phyloP scores from a whole-genome alignment of 2,888 invertebrate species.

The Drosophila longiperda region DNA sequence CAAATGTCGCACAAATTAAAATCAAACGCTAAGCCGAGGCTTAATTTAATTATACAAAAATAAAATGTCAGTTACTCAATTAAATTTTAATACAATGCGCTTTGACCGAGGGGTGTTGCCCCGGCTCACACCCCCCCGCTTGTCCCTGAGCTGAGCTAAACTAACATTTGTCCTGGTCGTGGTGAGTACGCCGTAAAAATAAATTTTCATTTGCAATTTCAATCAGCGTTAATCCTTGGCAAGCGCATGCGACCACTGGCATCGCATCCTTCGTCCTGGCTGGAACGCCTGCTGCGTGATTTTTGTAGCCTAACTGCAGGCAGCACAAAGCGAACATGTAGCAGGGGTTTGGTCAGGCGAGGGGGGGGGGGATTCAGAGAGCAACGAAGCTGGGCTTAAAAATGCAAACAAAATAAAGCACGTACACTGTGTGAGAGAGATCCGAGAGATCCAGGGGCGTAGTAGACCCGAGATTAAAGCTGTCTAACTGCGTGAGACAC shows the following conservation, averaged over 20 bases:
- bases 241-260: conserved; percentile 75
- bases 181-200: conserved; percentile 75
- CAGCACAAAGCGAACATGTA: conserved; percentile 10
- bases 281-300: conserved; percentile 67
- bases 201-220: conserved; percentile 85
- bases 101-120: conserved; percentile 36
- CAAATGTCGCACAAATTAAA: conserved; percentile 83
- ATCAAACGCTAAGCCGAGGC: conserved; percentile 84
- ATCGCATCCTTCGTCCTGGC: conserved; percentile 28
- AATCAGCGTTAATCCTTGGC: conserved; percentile 84
- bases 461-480: conserved; percentile 74
- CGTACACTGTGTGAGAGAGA: conserved; percentile 60
- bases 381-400: conserved; percentile 73
- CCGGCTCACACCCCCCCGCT: neutral
- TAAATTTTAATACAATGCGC: conserved; percentile 83
- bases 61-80: conserved; percentile 85
- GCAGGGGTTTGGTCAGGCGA: neutral
- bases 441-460: conserved; percentile 48
- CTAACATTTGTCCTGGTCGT: conserved; percentile 61
- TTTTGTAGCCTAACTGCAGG: conserved; percentile 81
- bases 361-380: conserved; percentile 8
- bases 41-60: conserved; percentile 84
- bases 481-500: conserved; percentile 82
- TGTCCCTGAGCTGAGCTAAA: conserved; percentile 61
- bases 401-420: conserved; percentile 81